Percentiles rank a stretch among this genome's conserved stretches.
Evolutionary conservation across 1,140 invertebrate genomes (phyloP).

Genomic region (Rhagoletis pomonella): DNA sequence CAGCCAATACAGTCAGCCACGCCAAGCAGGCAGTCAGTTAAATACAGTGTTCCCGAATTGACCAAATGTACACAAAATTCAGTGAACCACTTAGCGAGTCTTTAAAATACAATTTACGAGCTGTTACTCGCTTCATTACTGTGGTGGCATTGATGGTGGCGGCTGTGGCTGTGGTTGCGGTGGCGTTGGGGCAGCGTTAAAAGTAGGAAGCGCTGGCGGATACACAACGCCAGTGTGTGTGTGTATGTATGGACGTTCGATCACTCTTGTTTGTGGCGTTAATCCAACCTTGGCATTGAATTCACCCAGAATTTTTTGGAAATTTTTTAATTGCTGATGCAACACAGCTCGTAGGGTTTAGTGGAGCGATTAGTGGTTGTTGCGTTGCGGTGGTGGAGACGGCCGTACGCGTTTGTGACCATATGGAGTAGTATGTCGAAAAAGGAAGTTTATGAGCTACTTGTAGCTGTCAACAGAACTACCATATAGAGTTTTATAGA

Average conservation of each 20-base stretch:
- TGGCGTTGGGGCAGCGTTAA: neutral
- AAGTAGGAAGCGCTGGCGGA: neutral
- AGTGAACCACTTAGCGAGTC: slow-evolving; percentile 18
- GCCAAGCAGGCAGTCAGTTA: too few relatives aligned
- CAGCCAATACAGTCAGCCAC: neutral
- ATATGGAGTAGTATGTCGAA: slow-evolving; percentile 16
- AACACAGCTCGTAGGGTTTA: slow-evolving; percentile 41
- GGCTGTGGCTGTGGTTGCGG: too few relatives aligned
- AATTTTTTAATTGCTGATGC: slow-evolving; percentile 38
- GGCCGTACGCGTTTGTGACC: slow-evolving; percentile 41
- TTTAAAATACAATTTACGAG: slow-evolving; percentile 41
- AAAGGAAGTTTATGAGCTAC: slow-evolving; percentile 5
- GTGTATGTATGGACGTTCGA: too few relatives aligned
- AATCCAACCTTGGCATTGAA: slow-evolving; percentile 30
- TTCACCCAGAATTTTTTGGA: slow-evolving; percentile 20
- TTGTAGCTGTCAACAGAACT: slow-evolving; percentile 39
- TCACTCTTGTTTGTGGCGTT: neutral
- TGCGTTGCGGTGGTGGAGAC: neutral
- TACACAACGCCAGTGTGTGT: too few relatives aligned
- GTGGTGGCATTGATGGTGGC: neutral
- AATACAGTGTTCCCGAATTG: neutral
- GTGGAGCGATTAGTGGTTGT: slow-evolving; percentile 42
- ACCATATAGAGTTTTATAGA: too few relatives aligned
- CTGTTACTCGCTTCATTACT: neutral
- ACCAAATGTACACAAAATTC: slow-evolving; percentile 17